phyloP scores from a whole-genome alignment of 2,888 invertebrate genomes.

The Cheilosia pagana region DNA sequence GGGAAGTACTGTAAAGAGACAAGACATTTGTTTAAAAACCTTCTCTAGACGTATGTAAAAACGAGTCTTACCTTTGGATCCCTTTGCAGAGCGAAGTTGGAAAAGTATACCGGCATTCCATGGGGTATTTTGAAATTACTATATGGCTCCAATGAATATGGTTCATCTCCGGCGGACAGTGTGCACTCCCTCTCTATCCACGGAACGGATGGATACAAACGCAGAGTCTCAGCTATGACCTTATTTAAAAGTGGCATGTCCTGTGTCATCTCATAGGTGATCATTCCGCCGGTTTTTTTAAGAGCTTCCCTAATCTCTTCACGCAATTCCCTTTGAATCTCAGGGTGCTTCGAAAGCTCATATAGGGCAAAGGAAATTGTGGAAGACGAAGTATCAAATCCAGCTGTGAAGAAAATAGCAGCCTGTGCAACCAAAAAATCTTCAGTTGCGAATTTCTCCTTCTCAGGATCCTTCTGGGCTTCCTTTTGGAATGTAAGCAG shows the following conservation, averaged over 20 bases:
- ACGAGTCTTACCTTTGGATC: slow-evolving; percentile 80
- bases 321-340: slow-evolving; percentile 82
- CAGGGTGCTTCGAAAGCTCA: slow-evolving; percentile 81
- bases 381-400: slow-evolving; percentile 81
- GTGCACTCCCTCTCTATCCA: slow-evolving; percentile 82
- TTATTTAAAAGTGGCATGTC: slow-evolving; percentile 72
- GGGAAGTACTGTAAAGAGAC: slow-evolving; percentile 79
- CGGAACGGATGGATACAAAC: slow-evolving; percentile 82
- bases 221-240: slow-evolving; percentile 81
- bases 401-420: too few relatives aligned
- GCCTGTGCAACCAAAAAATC: too few relatives aligned
- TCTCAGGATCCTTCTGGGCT: too few relatives aligned
- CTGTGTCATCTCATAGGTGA: slow-evolving; percentile 73
- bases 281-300: slow-evolving; percentile 38
- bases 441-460: too few relatives aligned
- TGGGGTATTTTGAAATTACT: too few relatives aligned
- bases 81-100: slow-evolving; percentile 81
- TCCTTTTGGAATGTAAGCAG: slow-evolving; percentile 81
- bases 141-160: too few relatives aligned
- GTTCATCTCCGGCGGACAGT: too few relatives aligned
- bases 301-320: slow-evolving; percentile 81
- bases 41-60: too few relatives aligned
- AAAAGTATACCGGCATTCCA: slow-evolving; percentile 81
- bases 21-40: not conserved
- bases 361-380: slow-evolving; percentile 82